Evolutionary conservation across 2,113 vertebrate species (phyloP).

Genomic region (Pollachius pollachius): DNA sequence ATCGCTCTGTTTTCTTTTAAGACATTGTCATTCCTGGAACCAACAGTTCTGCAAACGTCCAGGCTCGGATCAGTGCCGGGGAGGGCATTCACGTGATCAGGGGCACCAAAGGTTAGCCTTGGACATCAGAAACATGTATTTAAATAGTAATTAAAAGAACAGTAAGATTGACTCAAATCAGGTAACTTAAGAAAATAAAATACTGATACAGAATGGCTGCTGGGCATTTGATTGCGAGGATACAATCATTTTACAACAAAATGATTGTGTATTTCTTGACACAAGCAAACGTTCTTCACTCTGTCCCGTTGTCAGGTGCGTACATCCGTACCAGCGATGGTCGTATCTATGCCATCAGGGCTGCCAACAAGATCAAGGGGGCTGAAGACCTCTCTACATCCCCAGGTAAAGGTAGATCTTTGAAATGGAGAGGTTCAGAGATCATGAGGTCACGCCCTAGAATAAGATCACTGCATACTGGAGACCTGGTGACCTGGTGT

Average conservation of each 20-base stretch:
- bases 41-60: slow-evolving; percentile 87
- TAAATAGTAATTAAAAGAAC: no score
- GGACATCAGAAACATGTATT: neutral
- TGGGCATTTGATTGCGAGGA: no score
- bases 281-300: neutral
- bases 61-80: slow-evolving; percentile 88
- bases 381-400: slow-evolving; percentile 71
- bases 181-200: no score
- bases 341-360: slow-evolving; percentile 93
- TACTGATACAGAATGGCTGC: no score
- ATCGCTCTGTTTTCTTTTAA: slow-evolving; percentile 53
- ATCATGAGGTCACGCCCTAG: neutral
- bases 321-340: slow-evolving; percentile 94
- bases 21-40: slow-evolving; percentile 97
- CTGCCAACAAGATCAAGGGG: slow-evolving; percentile 84
- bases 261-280: no score
- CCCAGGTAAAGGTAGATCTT: slow-evolving; percentile 78
- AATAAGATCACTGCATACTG: neutral
- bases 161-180: no score
- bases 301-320: slow-evolving; percentile 75
- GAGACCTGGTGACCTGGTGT: neutral
- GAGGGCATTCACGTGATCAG: slow-evolving; percentile 95
- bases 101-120: slow-evolving; percentile 86
- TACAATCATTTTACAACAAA: no score
- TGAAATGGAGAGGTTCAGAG: neutral